Base-by-base conservation (phyloP, 2,888 invertebrate genomes). In the Aphidoletes aphidimyza region DNA sequence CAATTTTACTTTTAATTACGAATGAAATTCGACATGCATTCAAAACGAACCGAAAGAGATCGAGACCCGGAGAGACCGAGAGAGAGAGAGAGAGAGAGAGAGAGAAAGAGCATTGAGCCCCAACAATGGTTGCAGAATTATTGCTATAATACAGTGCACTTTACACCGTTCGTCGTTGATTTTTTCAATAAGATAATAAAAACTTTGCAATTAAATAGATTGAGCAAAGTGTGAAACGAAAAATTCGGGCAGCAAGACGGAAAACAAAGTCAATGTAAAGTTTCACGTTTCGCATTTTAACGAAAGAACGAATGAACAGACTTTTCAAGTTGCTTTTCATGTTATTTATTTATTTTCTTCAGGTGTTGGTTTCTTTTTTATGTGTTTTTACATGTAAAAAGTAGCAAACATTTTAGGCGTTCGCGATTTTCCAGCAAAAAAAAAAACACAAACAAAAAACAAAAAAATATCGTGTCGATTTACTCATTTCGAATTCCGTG, bases 1-100 rank as follows among this genome's bases (percentile, higher is more conserved):
- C 69, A 69, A 69, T 69, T 69, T 69, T 69, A 69, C 34, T 69
- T 69, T 69, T 69, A 69, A 69, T 69, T 69, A 30, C 69, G 30
- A 69, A 26, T 69, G 69, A 34, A 54, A 69, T 69, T 69, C 69
- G 30, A 69, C 69, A 69, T 30, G 34, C 30, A 69, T 5, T 34
- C 30, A 30, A 34, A 69, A 69, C 3, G 69, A 69, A 34, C 30
- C 26, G n/a, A 69, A 26, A 69, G 30, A 26, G 34, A 69, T 2
- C 54, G 22, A n/a, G n/a, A n/a, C n/a, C n/a, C n/a, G n/a, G n/a
- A n/a, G n/a, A n/a, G n/a, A n/a, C n/a, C n/a, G n/a, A n/a, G n/a
- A n/a, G n/a, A n/a, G n/a, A n/a, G n/a, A n/a, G n/a, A n/a, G n/a
- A n/a, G n/a, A n/a, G n/a, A n/a, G n/a, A n/a, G n/a, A n/a, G n/a